These are phyloP conservation scores for Sclerodermus sp. DNA, from an alignment of 2,888 invertebrate species.

Conservation along the genomic window DNA sequence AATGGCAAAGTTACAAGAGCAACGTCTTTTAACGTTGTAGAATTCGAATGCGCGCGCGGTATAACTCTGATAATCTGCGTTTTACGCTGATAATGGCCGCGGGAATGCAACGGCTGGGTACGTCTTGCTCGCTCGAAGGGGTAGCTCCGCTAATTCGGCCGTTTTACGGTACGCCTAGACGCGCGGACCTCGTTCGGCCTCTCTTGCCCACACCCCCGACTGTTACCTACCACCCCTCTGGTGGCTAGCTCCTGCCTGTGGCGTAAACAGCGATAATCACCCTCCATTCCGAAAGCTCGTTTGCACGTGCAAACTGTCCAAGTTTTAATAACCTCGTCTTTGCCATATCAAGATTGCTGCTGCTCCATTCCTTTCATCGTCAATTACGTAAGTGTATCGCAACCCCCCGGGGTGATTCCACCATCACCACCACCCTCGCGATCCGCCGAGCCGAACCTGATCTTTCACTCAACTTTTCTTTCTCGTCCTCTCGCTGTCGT, in stretches of 20 bases:
- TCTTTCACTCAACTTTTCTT: not conserved
- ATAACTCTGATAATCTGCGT: no score
- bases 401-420: constrained; percentile 7
- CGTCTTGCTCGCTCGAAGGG: no score
- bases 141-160: not conserved
- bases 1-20: no score
- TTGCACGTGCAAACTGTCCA: not conserved
- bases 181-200: not conserved
- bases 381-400: constrained; percentile 10
- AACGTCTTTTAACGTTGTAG: no score
- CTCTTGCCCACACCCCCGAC: not conserved
- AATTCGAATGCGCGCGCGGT: no score
- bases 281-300: not conserved
- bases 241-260: not conserved
- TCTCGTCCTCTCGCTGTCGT: constrained; percentile 1
- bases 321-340: not conserved
- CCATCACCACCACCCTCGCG: no score
- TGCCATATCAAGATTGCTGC: not conserved
- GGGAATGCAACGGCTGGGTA: no score
- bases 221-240: no score
- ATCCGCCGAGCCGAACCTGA: no score
- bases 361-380: not conserved
- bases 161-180: not conserved
- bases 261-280: not conserved
- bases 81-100: no score